Evolutionary conservation across 2,888 invertebrate genomes (phyloP), one percentile per base, ranked within the genome.

Genomic region (Lepidocyrtoides sp.): DNA sequence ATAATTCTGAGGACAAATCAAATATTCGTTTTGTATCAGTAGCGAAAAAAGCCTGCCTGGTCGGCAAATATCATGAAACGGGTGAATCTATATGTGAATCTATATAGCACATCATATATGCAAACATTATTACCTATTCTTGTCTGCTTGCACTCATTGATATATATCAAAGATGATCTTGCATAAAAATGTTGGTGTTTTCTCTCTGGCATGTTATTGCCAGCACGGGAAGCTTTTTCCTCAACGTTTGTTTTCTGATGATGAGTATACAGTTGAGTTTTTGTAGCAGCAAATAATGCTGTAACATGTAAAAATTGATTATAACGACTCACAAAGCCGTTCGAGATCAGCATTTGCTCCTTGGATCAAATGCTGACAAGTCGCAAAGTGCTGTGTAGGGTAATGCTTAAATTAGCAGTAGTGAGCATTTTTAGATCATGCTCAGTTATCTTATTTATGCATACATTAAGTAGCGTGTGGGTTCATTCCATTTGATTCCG

Each of bases 261-360:
- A 41, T n/a, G n/a, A n/a, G n/a, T n/a, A n/a, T n/a, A n/a, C n/a
- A 36, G 36, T 36, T 36, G 36, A 36, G 36, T 36, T 4, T 36
- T 36, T 2, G 48, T n/a, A 12, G 48, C 12, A 2, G 48, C 12
- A 10, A 12, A 7, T 2, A 48, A 48, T 48, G 2, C 48, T 48
- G 48, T 57, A 14, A 44, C 77, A 77, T 29, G 51, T 29, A 12
- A 23, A 69, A 81, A 66, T 77, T 36, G 17, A 32, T 69, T 90
- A 90, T 79, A 90, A 77, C 44, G 44, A 81, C 79, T 91, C 81
- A 86, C 81, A 91, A 69, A 72, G 26, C 51, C 0, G 77, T 79
- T 79, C 26, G 20, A 26, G 85, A 85, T 79, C 84, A 32, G 90
- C 90, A 90, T 90, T 90, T 90, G 79, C 57, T 90, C 90, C 10